Evolutionary conservation across 1,140 invertebrate species (phyloP).

Genomic region (Thaumatotibia leucotreta): DNA sequence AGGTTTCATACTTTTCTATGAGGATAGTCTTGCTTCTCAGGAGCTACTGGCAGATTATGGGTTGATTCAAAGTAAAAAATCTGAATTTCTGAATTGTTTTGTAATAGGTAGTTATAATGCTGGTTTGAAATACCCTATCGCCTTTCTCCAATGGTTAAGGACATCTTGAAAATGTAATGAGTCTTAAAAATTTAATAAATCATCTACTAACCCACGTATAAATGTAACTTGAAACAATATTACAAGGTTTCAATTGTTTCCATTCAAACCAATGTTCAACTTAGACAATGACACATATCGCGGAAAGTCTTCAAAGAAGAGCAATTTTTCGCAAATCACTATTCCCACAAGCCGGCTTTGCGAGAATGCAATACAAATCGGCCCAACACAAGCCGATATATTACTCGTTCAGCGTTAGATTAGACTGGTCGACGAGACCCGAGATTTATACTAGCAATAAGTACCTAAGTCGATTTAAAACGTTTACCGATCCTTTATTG

Average conservation of each 20-base stretch:
- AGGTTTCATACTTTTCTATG: too few relatives aligned
- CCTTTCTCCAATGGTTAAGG: too few relatives aligned
- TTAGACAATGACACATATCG: not conserved
- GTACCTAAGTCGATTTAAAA: conserved; percentile 37
- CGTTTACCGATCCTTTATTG: conserved; percentile 24
- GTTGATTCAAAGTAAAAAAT: too few relatives aligned
- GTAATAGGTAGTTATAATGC: too few relatives aligned
- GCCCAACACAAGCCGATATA: conserved; percentile 25
- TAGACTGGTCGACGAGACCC: conserved; percentile 43
- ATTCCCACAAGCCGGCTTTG: conserved; percentile 5
- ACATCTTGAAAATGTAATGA: too few relatives aligned
- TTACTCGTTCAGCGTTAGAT: conserved; percentile 51
- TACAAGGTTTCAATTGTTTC: not conserved
- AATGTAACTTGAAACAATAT: too few relatives aligned
- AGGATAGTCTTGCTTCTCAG: too few relatives aligned
- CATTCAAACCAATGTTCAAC: not conserved
- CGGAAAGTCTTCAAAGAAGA: not conserved
- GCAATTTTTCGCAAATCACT: conserved; percentile 1
- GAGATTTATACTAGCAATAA: conserved; percentile 60
- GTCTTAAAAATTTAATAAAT: too few relatives aligned
- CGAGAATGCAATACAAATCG: conserved; percentile 48
- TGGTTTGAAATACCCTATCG: too few relatives aligned
- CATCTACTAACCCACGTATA: too few relatives aligned
- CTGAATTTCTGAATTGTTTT: too few relatives aligned
- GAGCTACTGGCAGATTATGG: too few relatives aligned